Evolutionary conservation across 1,140 invertebrate genomes (phyloP).

Genomic region (Gryllus bimaculatus): DNA sequence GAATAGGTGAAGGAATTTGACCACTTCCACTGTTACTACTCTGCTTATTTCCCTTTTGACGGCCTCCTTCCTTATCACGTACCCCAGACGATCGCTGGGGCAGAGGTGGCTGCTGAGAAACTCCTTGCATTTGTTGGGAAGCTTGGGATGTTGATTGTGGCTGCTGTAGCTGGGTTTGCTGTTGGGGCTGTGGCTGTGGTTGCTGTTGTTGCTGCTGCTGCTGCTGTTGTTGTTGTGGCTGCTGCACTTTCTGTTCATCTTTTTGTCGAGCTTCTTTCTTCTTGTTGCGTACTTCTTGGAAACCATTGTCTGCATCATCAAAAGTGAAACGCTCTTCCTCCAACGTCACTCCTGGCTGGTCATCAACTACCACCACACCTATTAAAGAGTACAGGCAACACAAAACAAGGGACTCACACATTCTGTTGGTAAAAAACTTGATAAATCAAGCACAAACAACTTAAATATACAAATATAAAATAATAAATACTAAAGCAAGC

Average conservation of each 20-base stretch:
- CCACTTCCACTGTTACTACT: background rate
- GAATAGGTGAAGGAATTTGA: background rate
- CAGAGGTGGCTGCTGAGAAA: background rate
- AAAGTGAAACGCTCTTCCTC: conserved; percentile 37
- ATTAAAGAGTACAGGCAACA: conserved; percentile 18
- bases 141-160: background rate
- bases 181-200: background rate
- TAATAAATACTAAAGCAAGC: background rate
- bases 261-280: conserved; percentile 51
- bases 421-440: conserved; percentile 11
- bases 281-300: conserved; percentile 79
- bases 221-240: conserved; percentile 3
- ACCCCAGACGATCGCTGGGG: background rate
- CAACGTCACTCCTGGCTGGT: conserved; percentile 36
- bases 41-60: background rate
- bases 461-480: background rate
- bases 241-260: conserved; percentile 11
- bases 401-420: conserved; percentile 20
- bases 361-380: conserved; percentile 50
- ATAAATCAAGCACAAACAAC: conserved; percentile 23
- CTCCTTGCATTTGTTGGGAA: background rate
- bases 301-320: conserved; percentile 59
- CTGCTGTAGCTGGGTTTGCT: background rate
- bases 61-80: background rate
- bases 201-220: background rate